Percentiles rank a stretch among this genome's conserved stretches.
These are phyloP conservation scores for Penaeus japonicus DNA, from an alignment of 1,140 invertebrate genomes.

Conservation along the genomic window DNA sequence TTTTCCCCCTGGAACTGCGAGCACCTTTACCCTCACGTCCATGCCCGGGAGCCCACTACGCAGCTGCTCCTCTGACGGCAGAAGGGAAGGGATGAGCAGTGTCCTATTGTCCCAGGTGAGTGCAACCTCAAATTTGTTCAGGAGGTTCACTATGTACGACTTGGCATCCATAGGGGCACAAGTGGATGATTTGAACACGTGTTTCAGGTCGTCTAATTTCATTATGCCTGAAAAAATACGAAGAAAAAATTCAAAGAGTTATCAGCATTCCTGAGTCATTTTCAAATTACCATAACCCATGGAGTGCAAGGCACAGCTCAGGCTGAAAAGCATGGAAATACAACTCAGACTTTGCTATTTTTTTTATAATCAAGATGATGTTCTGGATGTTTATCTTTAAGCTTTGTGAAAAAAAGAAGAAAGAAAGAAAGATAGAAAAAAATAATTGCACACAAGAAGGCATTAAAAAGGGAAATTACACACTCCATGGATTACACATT, in stretches of 20 bases:
- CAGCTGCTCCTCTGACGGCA: conserved; percentile 83
- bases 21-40: conserved; percentile 66
- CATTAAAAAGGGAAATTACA: too few relatives aligned
- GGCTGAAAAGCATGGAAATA: too few relatives aligned
- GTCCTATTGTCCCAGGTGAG: conserved; percentile 94
- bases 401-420: too few relatives aligned
- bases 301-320: too few relatives aligned
- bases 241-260: background rate
- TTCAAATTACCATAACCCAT: too few relatives aligned
- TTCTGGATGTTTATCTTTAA: too few relatives aligned
- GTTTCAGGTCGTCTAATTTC: conserved; percentile 91
- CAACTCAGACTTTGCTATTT: too few relatives aligned
- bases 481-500: too few relatives aligned
- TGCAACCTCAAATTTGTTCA: conserved; percentile 98
- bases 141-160: conserved; percentile 85
- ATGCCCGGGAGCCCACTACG: conserved; percentile 66
- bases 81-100: conserved; percentile 88
- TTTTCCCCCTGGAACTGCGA: conserved; percentile 25
- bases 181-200: conserved; percentile 84
- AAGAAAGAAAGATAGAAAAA: too few relatives aligned
- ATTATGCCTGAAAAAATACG: conserved; percentile 75
- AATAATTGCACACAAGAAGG: too few relatives aligned
- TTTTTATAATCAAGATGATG: too few relatives aligned
- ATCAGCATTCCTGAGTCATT: background rate
- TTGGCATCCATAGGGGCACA: conserved; percentile 71